Conservation (phyloP, 2,888 invertebrate genomes). For the Podotricha telesiphe region DNA sequence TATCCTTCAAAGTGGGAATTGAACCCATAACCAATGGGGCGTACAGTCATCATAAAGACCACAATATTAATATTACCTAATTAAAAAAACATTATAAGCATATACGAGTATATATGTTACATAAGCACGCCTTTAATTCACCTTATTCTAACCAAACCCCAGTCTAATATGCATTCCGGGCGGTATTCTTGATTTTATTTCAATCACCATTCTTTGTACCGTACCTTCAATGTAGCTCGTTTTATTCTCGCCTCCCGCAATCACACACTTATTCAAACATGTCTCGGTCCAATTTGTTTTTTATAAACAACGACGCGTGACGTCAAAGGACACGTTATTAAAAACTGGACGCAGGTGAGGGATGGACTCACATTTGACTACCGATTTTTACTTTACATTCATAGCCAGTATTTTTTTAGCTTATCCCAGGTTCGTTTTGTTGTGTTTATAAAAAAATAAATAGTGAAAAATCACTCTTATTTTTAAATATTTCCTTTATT, state of each 20-base stretch:
- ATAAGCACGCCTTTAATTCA: background rate
- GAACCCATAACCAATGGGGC: no score
- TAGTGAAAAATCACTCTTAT: no score
- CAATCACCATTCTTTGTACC: conserved; percentile 40
- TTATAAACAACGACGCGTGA: conserved; percentile 63
- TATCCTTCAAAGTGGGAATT: no score
- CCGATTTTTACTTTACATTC: background rate
- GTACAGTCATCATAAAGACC: no score
- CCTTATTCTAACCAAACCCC: background rate
- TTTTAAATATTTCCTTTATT: no score
- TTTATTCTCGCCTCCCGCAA: conserved; percentile 59
- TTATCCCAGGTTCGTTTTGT: no score
- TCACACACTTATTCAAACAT: conserved; percentile 82
- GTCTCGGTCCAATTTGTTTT: conserved; percentile 63
- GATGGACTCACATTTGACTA: background rate
- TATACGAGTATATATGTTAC: no score
- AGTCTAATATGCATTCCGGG: conserved; percentile 23
- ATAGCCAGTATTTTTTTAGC: background rate
- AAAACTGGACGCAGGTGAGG: conserved; percentile 41
- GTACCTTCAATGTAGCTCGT: conserved; percentile 42
- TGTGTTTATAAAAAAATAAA: no score
- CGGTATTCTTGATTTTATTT: conserved; percentile 40
- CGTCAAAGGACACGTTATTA: conserved; percentile 52
- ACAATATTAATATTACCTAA: no score
- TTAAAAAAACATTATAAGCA: no score